A percentile compares a stretch with the other conserved stretches of the same genome.
These are phyloP conservation scores for Diplolepis rosae DNA, from an alignment of 2,888 invertebrate species.

Conservation along the genomic window DNA sequence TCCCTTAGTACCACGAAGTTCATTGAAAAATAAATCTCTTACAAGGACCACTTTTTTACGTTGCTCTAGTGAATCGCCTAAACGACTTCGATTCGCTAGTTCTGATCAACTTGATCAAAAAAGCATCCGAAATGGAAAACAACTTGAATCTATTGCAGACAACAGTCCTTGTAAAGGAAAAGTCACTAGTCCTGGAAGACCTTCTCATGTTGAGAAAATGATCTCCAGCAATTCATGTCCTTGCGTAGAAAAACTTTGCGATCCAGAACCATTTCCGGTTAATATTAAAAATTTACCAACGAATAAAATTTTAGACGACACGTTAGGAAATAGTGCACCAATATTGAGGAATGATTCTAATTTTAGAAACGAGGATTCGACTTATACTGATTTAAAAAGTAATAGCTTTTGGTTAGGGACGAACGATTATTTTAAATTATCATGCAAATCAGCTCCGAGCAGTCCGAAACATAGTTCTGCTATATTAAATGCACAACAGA, in stretches of 20 bases:
- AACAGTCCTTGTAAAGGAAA: constrained; percentile 75
- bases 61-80: constrained; percentile 90
- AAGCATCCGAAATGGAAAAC: constrained; percentile 72
- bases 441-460: constrained; percentile 64
- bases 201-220: constrained; percentile 60
- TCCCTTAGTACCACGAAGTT: constrained; percentile 77
- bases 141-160: constrained; percentile 78
- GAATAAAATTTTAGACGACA: constrained; percentile 23
- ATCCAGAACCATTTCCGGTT: constrained; percentile 32
- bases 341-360: constrained; percentile 29
- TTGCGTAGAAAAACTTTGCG: constrained; percentile 79
- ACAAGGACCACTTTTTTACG: constrained; percentile 72
- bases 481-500: constrained; percentile 51
- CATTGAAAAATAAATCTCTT: constrained; percentile 81
- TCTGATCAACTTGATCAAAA: constrained; percentile 80
- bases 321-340: constrained; percentile 37
- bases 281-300: constrained; percentile 31
- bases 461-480: constrained; percentile 60
- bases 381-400: constrained; percentile 15
- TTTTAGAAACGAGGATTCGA: constrained; percentile 1
- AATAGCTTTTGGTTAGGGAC: constrained; percentile 46
- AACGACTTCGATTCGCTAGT: constrained; percentile 86
- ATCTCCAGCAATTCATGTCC: constrained; percentile 82
- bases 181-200: constrained; percentile 46
- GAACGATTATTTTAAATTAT: constrained; percentile 47